These are phyloP conservation scores for Habropoda laboriosa DNA, from an alignment of 1,140 invertebrate species.

Conservation along the genomic window DNA sequence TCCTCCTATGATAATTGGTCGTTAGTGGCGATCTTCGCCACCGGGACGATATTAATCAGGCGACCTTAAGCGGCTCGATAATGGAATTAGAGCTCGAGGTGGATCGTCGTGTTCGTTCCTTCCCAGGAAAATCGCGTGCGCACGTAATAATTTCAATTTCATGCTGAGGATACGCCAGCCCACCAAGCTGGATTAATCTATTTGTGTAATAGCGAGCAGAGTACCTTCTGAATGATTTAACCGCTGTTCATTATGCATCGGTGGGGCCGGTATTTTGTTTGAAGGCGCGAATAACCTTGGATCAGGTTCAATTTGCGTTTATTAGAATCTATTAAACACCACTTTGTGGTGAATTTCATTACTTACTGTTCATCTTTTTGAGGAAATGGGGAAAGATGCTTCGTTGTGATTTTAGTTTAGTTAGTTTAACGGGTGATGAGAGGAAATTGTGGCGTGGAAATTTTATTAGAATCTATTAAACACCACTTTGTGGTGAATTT, in stretches of 20 bases:
- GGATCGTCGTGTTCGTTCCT: too few species aligned
- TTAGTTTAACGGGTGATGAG: too few species aligned
- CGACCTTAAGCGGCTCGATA: neutral
- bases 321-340: too few species aligned
- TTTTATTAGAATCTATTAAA: too few species aligned
- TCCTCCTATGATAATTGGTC: constrained; percentile 20
- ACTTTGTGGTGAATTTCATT: too few species aligned
- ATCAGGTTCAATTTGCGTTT: neutral
- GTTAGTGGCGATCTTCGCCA: constrained; percentile 4
- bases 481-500: too few species aligned
- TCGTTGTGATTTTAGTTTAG: too few species aligned
- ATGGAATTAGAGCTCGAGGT: neutral
- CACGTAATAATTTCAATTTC: constrained; percentile 24
- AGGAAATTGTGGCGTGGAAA: too few species aligned
- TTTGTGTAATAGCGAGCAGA: neutral
- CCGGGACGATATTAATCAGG: neutral
- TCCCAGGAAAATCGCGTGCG: neutral
- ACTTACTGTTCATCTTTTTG: too few species aligned
- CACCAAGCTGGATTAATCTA: neutral
- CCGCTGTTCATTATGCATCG: neutral
- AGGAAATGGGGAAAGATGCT: too few species aligned
- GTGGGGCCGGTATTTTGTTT: neutral
- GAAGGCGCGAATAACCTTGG: too few species aligned
- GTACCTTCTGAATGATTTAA: neutral
- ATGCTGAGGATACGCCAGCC: neutral